Conservation (phyloP, 2,113 vertebrate species). For the Thermophis baileyi region DNA sequence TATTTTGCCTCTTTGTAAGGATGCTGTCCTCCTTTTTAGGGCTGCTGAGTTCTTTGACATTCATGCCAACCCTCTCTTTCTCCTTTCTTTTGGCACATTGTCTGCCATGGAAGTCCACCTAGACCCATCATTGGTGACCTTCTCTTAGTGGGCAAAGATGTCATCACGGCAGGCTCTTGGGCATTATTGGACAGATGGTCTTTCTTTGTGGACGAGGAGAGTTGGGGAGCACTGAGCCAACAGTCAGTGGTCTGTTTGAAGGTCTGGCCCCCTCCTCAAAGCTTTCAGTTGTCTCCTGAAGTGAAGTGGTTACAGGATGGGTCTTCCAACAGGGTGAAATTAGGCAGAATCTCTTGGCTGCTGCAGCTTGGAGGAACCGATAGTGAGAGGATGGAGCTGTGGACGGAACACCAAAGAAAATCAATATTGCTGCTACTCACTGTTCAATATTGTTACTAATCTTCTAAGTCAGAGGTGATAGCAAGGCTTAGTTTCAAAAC, state of each 20-base stretch:
- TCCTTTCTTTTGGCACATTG: background rate
- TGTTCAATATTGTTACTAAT: background rate
- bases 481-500: background rate
- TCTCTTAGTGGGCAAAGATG: background rate
- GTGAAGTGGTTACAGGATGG: background rate
- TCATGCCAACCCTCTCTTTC: no score
- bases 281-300: background rate
- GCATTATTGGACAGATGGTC: background rate
- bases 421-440: background rate
- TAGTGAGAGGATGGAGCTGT: accelerated
- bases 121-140: background rate
- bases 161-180: background rate
- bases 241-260: background rate
- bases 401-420: background rate
- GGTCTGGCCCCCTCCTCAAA: background rate
- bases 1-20: background rate
- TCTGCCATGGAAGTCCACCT: background rate
- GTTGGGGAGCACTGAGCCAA: background rate
- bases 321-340: background rate
- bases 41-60: background rate
- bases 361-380: background rate
- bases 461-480: background rate
- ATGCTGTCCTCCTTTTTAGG: background rate
- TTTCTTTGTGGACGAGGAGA: background rate
- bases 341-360: background rate